Evolutionary conservation across 2,888 invertebrate genomes (phyloP), one percentile per base, ranked within the genome.

Genomic region (Pandemis cinnamomeana): DNA sequence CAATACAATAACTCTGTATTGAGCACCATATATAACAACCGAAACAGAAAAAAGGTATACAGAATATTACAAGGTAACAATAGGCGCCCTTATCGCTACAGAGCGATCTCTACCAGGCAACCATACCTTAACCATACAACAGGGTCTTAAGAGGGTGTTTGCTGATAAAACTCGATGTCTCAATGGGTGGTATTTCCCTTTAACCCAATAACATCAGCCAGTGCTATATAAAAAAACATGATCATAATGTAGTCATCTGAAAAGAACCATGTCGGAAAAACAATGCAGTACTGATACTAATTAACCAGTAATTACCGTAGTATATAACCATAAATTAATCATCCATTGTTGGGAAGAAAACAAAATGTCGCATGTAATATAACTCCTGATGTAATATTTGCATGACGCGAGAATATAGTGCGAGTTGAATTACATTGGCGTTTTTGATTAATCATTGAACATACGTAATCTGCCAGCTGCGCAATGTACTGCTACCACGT

Each of bases 281-380:
- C 58, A 11, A 58, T 58, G 27, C 20, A 11, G 58, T 27, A 58
- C 58, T 58, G 58, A 58, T 20, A 11, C 20, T 58, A 58, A 58
- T 58, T 58, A 55, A 55, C 55, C 8, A 58, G 11, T 27, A 58
- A 58, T 58, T 58, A 58, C 58, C 27, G 8, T 55, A 68, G 42
- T n/a, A 70, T 20, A 51, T 41, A 44, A 51, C 27, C 51, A 58
- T 42, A 61, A 10, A n/a, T 53, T 73, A 70, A 73, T 70, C 64
- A 70, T 66, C 48, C 70, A 61, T 69, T 73, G 73, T 70, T 69
- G n/a, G 48, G 0, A 27, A 46, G 27, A 69, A 60, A 60, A 70
- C 66, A 58, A 66, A 70, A 70, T 69, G 60, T 66, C 73, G 27
- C 60, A 15, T 60, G 64, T 73, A 69, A 69, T 71, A 46, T 64